Conservation (phyloP, 30 jellyfish, hydroid and myxozoan genomes). For the Pseudorhiza aurosa region DNA sequence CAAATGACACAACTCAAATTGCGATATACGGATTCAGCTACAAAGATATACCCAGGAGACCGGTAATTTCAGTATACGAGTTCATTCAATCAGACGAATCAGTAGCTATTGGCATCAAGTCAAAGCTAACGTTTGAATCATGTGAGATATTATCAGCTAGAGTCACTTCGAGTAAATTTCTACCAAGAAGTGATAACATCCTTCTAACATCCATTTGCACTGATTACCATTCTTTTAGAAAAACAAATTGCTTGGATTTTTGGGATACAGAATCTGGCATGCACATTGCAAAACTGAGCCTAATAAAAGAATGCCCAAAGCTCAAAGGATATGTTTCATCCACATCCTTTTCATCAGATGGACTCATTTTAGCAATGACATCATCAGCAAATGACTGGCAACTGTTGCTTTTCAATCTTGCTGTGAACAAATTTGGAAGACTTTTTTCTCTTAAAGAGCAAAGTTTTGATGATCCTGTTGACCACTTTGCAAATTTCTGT, state of each 20-base stretch:
- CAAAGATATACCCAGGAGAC: constrained; percentile 40
- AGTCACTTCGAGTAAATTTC: constrained; percentile 32
- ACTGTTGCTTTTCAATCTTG: constrained; percentile 12
- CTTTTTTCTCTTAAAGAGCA: constrained; percentile 9
- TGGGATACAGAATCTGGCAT: constrained; percentile 33
- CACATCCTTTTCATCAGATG: constrained; percentile 42
- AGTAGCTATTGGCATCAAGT: neutral
- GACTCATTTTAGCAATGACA: constrained; percentile 22
- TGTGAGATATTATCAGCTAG: constrained; percentile 44
- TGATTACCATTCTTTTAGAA: constrained; percentile 54
- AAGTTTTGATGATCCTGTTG: constrained; percentile 22
- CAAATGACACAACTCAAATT: constrained; percentile 43
- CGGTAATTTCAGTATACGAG: constrained; percentile 38
- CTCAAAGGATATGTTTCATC: constrained; percentile 57
- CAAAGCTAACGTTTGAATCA: constrained; percentile 15
- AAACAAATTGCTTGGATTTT: constrained; percentile 36
- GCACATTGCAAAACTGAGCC: constrained; percentile 17
- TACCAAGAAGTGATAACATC: constrained; percentile 40
- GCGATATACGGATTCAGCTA: constrained; percentile 55
- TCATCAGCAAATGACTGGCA: constrained; percentile 54
- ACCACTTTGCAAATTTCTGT: constrained; percentile 40
- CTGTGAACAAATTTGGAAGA: constrained; percentile 12
- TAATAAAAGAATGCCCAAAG: constrained; percentile 29
- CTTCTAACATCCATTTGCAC: constrained; percentile 51
- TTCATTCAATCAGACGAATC: neutral